These are phyloP conservation scores for Heteropelma amictum DNA, from an alignment of 2,888 invertebrate species.

Conservation along the genomic window DNA sequence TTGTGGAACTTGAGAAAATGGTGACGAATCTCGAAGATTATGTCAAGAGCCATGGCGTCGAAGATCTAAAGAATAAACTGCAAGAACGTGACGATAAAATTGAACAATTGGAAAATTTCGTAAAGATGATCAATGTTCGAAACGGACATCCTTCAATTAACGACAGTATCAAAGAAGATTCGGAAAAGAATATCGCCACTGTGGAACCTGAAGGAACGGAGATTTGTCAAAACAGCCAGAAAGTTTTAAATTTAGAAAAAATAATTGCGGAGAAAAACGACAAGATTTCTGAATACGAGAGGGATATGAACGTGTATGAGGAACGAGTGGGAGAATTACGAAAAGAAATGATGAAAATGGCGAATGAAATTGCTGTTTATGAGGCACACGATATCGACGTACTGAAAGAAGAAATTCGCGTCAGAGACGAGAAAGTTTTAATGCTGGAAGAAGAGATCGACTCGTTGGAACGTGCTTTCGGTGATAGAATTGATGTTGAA, in stretches of 20 bases:
- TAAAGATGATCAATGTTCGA: conserved; percentile 41
- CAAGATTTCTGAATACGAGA: conserved; percentile 65
- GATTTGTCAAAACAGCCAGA: conserved; percentile 60
- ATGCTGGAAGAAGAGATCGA: conserved; percentile 71
- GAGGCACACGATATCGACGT: conserved; percentile 67
- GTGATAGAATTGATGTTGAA: conserved; percentile 70
- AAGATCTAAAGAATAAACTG: conserved; percentile 68
- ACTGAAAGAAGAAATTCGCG: conserved; percentile 69
- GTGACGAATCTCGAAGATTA: conserved; percentile 71
- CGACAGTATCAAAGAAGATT: conserved; percentile 29
- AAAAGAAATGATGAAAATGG: conserved; percentile 62
- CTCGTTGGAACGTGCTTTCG: conserved; percentile 69
- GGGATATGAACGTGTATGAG: conserved; percentile 64
- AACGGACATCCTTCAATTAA: too few species aligned
- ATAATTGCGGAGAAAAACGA: conserved; percentile 67
- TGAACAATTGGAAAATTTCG: conserved; percentile 64
- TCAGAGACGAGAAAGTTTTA: conserved; percentile 66
- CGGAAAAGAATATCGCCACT: conserved; percentile 1
- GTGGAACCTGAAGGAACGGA: conserved; percentile 21
- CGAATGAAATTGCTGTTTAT: conserved; percentile 64
- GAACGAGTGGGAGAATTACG: conserved; percentile 60
- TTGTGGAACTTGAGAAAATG: conserved; percentile 72
- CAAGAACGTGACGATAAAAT: conserved; percentile 71
- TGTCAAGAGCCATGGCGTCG: conserved; percentile 71
- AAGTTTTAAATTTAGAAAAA: conserved; percentile 68